A percentile compares a stretch with the other conserved stretches of the same genome.
phyloP scores from a whole-genome alignment of 92 coral and sea anemone species.

The Anthopleura xanthogrammica region DNA sequence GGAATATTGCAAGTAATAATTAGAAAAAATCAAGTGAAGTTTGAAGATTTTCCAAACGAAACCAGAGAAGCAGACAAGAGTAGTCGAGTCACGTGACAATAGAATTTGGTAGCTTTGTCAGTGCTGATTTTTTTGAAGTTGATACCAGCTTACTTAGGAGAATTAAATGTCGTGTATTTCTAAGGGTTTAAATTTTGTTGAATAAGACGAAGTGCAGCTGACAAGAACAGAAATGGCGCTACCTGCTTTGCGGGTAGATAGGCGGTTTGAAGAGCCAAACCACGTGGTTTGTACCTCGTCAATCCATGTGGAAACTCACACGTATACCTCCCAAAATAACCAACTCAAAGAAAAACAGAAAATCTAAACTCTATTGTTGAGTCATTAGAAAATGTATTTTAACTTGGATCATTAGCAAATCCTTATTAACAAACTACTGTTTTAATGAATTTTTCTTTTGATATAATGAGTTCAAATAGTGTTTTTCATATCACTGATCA shows the following conservation, averaged over 20 bases:
- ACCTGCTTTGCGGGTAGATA: conserved; percentile 36
- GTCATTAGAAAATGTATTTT: not conserved
- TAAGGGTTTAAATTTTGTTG: not conserved
- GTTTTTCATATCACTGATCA: not conserved
- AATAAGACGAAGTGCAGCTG: conserved; percentile 9
- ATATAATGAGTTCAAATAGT: not conserved
- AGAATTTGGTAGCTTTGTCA: not conserved
- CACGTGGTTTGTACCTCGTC: conserved; percentile 2
- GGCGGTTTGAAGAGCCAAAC: not conserved
- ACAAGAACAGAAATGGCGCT: not conserved
- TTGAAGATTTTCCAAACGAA: too few relatives aligned
- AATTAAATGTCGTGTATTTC: not conserved
- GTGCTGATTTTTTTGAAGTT: not conserved
- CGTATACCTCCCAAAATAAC: not conserved
- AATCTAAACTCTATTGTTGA: not conserved
- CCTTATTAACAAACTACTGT: not conserved
- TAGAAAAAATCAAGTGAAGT: too few relatives aligned
- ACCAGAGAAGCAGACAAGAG: not conserved
- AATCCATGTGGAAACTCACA: conserved; percentile 2
- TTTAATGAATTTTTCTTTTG: not conserved
- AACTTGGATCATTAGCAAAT: not conserved
- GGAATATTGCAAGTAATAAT: too few relatives aligned
- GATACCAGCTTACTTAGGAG: not conserved
- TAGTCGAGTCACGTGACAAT: not conserved
- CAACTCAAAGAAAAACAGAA: not conserved